phyloP scores from a whole-genome alignment of 2,113 vertebrate species.

The Istiophorus platypterus region DNA sequence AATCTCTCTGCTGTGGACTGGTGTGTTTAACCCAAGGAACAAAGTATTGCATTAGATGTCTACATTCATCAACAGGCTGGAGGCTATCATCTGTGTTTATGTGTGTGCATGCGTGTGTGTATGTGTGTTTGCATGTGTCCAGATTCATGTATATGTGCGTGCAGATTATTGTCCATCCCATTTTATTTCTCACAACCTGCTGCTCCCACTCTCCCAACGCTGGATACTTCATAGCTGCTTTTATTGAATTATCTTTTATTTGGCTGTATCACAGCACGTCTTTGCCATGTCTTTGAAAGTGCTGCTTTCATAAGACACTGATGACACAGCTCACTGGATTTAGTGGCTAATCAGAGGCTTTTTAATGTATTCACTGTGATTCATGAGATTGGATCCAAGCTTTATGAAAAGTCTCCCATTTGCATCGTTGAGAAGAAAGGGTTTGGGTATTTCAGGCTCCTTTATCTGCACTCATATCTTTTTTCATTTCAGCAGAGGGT shows the following conservation, averaged over 20 bases:
- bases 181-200: slow-evolving; percentile 54
- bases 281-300: slow-evolving; percentile 55
- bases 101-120: slow-evolving; percentile 6
- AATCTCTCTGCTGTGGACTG: slow-evolving; percentile 56
- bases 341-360: slow-evolving; percentile 68
- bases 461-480: slow-evolving; percentile 74
- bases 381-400: slow-evolving; percentile 73
- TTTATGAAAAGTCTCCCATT: slow-evolving; percentile 78
- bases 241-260: slow-evolving; percentile 74
- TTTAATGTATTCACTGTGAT: slow-evolving; percentile 73
- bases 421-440: slow-evolving; percentile 70
- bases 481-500: slow-evolving; percentile 74
- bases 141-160: slow-evolving; percentile 10
- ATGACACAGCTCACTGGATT: slow-evolving; percentile 76
- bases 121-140: slow-evolving; percentile 6
- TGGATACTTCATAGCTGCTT: slow-evolving; percentile 41
- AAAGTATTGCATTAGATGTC: slow-evolving; percentile 42
- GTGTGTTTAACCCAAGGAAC: slow-evolving; percentile 56
- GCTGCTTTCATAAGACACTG: slow-evolving; percentile 59
- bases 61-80: slow-evolving; percentile 57
- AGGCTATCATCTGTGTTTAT: slow-evolving; percentile 30
- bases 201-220: slow-evolving; percentile 14
- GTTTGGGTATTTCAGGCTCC: slow-evolving; percentile 60
- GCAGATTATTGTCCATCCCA: slow-evolving; percentile 50
- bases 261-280: slow-evolving; percentile 39